phyloP scores from a whole-genome alignment of 2,888 invertebrate species.

The Drosophila hamatofila region DNA sequence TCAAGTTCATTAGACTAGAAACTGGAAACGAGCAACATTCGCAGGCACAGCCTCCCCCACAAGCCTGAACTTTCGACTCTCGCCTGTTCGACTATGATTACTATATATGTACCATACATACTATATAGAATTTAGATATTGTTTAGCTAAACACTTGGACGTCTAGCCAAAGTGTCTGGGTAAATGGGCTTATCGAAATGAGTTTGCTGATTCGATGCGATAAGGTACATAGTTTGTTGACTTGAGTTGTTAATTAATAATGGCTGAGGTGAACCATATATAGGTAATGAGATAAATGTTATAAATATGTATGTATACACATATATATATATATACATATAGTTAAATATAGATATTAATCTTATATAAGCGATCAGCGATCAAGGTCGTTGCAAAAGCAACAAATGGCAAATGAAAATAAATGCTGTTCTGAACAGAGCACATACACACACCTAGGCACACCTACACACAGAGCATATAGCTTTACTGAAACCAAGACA shows the following conservation, averaged over 20 bases:
- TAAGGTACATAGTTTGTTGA: constrained; percentile 34
- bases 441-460: neutral
- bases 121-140: constrained; percentile 1
- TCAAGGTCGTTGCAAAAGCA: constrained; percentile 56
- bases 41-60: constrained; percentile 7
- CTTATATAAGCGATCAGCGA: constrained; percentile 58
- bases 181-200: constrained; percentile 35
- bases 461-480: constrained; percentile 11
- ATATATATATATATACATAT: neutral
- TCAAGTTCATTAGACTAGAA: constrained; percentile 67
- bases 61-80: constrained; percentile 61
- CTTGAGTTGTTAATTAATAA: constrained; percentile 1
- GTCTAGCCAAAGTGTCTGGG: constrained; percentile 66
- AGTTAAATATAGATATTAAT: constrained; percentile 12
- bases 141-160: constrained; percentile 20
- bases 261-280: neutral
- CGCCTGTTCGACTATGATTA: neutral
- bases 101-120: constrained; percentile 3
- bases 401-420: constrained; percentile 52
- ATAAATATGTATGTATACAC: no score
- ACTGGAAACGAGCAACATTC: constrained; percentile 7
- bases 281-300: neutral
- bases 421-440: constrained; percentile 10
- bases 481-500: constrained; percentile 20
- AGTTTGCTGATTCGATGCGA: constrained; percentile 28